Evolutionary conservation across 2,888 invertebrate species (phyloP), one percentile per base, ranked within the genome.

Genomic region (Exocentrus adspersus): DNA sequence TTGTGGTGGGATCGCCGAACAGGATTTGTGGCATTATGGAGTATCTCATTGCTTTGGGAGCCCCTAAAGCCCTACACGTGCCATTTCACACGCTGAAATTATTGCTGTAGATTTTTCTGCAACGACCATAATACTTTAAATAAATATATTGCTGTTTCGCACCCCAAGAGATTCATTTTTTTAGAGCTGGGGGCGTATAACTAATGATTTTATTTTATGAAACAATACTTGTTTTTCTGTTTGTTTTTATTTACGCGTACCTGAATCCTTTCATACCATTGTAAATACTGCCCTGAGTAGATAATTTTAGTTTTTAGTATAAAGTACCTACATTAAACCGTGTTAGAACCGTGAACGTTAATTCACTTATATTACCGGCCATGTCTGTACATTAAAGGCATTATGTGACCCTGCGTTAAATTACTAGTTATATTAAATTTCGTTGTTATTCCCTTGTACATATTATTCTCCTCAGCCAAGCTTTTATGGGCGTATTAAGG

Each of bases 51-150:
- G 4, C 17, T 14, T 21, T 42, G 28, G 43, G 42, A 54, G 21
- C 43, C 16, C n/a, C 24, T 0, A 1, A 24, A 7, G 2, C 21
- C 5, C 57, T 21, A 32, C 46, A 46, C 37, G 37, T 37, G 16
- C 32, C 12, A 12, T 45, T 57, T 57, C 57, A 42, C 57, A 57
- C 57, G 37, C 1, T n/a, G 30, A 46, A 57, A 30, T 57, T 57
- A 57, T 57, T 32, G 46, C 45, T 20, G n/a, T 12, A 32, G 10
- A 46, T 45, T 46, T 57, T 46, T 57, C 37, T 46, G 21, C 57
- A 42, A 24, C 37, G n/a, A 5, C 30, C 5, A 14, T n/a, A 12
- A 9, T 42, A 16, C 28, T 41, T 42, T 42, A 24, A 19, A 12
- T 28, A 43, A 43, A 54, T 43, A 17, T 42, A 43, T 24, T 54